Conservation (phyloP, 2,113 vertebrate species). For the Alouatta palliata region DNA sequence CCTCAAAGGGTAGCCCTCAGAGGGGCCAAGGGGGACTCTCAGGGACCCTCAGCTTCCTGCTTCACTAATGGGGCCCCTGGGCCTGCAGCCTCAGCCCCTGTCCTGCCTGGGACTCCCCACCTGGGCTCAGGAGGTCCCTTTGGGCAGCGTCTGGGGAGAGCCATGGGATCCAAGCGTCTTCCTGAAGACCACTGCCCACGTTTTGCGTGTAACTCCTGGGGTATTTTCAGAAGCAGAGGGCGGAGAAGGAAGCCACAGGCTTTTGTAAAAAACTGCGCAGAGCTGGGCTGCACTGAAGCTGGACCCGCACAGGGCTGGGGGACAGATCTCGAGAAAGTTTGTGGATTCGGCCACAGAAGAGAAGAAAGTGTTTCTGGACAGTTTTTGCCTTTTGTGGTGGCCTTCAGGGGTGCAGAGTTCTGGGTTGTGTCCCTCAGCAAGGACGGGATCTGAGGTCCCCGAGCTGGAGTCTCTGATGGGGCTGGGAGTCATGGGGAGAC, state of each 20-base stretch:
- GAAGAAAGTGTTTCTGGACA: not conserved
- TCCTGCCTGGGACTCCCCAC: not conserved
- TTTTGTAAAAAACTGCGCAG: not conserved
- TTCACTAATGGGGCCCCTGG: fast-evolving
- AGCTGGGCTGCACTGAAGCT: not conserved
- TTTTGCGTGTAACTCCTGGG: not conserved
- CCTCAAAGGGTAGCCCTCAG: constrained; percentile 2
- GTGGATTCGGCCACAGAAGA: not conserved
- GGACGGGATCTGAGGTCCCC: not conserved
- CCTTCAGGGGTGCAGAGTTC: not conserved
- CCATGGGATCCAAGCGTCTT: not conserved
- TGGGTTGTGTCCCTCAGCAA: not conserved
- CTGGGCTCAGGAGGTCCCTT: not conserved
- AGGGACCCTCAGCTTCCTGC: not conserved
- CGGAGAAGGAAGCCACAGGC: not conserved
- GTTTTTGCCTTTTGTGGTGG: not conserved
- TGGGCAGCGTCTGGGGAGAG: not conserved
- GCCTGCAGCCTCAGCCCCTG: not conserved
- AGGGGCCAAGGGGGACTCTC: not conserved
- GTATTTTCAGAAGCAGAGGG: not conserved
- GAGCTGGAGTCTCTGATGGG: not conserved
- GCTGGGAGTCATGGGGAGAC: not conserved
- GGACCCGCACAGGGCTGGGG: fast-evolving
- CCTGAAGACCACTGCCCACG: fast-evolving
- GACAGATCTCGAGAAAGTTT: not conserved